Evolutionary conservation across 2,113 vertebrate species (phyloP), one percentile per base, ranked within the genome.

Genomic region (Speoplatyrhinus poulsoni): DNA sequence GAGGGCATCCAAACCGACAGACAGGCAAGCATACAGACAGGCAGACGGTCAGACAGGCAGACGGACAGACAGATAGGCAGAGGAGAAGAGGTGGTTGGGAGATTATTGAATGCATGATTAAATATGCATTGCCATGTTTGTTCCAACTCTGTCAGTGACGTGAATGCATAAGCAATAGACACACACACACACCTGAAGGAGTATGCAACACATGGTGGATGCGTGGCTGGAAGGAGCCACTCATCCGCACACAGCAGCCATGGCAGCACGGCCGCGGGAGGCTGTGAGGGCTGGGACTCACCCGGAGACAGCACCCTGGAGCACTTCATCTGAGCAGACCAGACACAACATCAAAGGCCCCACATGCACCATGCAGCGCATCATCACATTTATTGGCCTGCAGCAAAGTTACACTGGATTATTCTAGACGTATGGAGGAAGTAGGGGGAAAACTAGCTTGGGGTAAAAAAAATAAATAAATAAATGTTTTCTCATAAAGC

Each of bases 191-290:
- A 93, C 92, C 92, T 92, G 86, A 92, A 93, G 57, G 90, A 93
- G 75, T 92, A 93, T 4, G 90, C 88, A 36, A 93, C 80, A 82
- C 93, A 93, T 2, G 70, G 68, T 32, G 32, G n/a, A 15, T 70
- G 59, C 47, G 26, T 58, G 60, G 60, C 69, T 32, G 89, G 89
- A 70, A 92, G 70, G 55, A 88, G 84, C 89, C 91, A 91, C 71
- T 88, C 83, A 59, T 92, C 88, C 1, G 89, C 84, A 80, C 92
- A 94, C 62, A 93, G 80, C 69, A 84, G 69, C 91, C 90, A 92
- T 19, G 4, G 73, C 54, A 69, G 75, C 12, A 83, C 65, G 13
- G 73, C 65, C 59, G 66, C 71, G 53, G 77, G 58, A 55, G 36
- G 76, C 65, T 17, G 76, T 19, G 68, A 69, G 1, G 72, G 69